These are phyloP conservation scores for Ascidia mentula DNA, from an alignment of 23 tunicate species.

Conservation along the genomic window DNA sequence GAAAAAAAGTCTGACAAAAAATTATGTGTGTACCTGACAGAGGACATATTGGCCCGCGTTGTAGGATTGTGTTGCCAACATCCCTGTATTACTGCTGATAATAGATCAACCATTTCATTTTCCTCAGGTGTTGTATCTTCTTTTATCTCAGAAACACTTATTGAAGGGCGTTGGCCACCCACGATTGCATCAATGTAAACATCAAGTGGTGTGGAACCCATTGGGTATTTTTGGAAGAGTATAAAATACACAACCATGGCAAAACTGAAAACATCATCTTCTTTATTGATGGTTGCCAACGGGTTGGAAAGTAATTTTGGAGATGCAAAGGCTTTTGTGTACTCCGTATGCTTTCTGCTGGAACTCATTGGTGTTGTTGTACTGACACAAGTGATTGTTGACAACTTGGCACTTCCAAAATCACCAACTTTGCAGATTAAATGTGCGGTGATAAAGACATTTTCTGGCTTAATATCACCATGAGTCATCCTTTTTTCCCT, in stretches of 20 bases:
- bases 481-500: neutral
- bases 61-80: neutral
- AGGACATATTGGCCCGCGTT: neutral
- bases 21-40: neutral
- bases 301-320: neutral
- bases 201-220: neutral
- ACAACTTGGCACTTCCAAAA: constrained; percentile 9
- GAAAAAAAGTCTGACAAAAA: no score
- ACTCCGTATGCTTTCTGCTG: neutral
- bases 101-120: neutral
- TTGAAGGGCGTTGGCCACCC: neutral
- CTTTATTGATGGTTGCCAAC: neutral
- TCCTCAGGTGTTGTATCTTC: neutral
- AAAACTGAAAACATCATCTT: constrained; percentile 9
- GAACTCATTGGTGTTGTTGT: neutral
- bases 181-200: neutral
- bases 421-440: constrained; percentile 3
- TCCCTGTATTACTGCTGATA: neutral
- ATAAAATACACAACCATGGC: neutral
- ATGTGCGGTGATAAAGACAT: neutral
- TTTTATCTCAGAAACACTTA: neutral
- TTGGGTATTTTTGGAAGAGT: neutral
- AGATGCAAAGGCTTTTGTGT: neutral
- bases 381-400: neutral
- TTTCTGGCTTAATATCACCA: constrained; percentile 9